Conservation (phyloP, 2,113 vertebrate genomes). For the Saguinus midas region DNA sequence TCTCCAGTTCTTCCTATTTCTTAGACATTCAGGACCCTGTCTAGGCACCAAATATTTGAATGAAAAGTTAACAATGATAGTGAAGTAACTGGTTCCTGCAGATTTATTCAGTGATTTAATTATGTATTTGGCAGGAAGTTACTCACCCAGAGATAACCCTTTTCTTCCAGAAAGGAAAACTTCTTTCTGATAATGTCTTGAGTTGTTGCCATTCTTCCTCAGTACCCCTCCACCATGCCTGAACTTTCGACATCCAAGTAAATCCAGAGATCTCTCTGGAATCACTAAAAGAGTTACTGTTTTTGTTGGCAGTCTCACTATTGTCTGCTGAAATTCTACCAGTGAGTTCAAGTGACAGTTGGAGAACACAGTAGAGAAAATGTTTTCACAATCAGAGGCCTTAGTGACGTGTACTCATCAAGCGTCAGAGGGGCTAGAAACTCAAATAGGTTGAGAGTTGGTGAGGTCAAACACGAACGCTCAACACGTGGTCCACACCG, state of each 20-base stretch:
- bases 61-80: not conserved
- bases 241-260: not conserved
- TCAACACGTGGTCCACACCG: not conserved
- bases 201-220: not conserved
- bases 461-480: not conserved
- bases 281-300: constrained; percentile 49
- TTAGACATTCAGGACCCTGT: not conserved
- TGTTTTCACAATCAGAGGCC: not conserved
- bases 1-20: not conserved
- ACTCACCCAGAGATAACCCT: not conserved
- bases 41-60: not conserved
- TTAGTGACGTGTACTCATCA: not conserved
- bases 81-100: not conserved
- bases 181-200: constrained; percentile 1
- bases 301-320: constrained; percentile 32
- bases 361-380: constrained; percentile 5
- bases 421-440: not conserved
- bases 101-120: not conserved
- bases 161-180: constrained; percentile 25
- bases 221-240: not conserved
- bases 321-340: constrained; percentile 40
- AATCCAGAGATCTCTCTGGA: not conserved
- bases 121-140: not conserved
- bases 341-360: not conserved
- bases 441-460: not conserved